Percentiles rank a stretch among this genome's conserved stretches.
Evolutionary conservation across 2,888 invertebrate genomes (phyloP).

Genomic region (Sarcophaga variegata): DNA sequence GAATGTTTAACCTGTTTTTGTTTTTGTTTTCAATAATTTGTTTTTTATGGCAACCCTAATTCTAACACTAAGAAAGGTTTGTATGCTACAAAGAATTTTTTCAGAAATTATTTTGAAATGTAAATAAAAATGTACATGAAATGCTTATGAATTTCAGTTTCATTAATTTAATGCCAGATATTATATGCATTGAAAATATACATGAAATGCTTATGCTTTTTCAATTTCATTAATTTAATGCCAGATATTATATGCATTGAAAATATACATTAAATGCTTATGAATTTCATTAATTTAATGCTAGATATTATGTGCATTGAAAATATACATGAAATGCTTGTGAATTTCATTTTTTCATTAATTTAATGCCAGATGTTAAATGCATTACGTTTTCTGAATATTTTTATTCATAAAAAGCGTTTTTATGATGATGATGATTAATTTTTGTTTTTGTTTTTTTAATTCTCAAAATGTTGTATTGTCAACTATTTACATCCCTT

Average conservation of each 20-base stretch:
- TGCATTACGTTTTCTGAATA: conserved; percentile 26
- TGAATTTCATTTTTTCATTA: conserved; percentile 19
- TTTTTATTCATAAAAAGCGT: conserved; percentile 23
- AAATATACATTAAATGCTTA: neutral
- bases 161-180: conserved; percentile 13
- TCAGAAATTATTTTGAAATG: too few species aligned
- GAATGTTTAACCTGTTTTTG: too few species aligned
- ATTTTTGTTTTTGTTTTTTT: neutral
- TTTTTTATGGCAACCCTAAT: too few species aligned
- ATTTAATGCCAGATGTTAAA: conserved; percentile 42
- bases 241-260: conserved; percentile 45
- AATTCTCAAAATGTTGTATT: conserved; percentile 72
- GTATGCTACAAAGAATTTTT: too few species aligned
- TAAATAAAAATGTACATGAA: neutral
- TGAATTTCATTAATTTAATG: conserved; percentile 37
- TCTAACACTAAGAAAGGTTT: too few species aligned
- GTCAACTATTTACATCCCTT: conserved; percentile 78
- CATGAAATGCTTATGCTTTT: conserved; percentile 41
- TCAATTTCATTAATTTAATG: conserved; percentile 20
- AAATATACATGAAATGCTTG: conserved; percentile 28
- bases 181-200: neutral
- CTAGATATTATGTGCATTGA: neutral
- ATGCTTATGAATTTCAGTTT: conserved; percentile 25
- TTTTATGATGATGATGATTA: conserved; percentile 57
- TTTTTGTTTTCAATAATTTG: too few species aligned